phyloP scores from a whole-genome alignment of 2,888 invertebrate genomes.

The Sepiola atlantica region DNA sequence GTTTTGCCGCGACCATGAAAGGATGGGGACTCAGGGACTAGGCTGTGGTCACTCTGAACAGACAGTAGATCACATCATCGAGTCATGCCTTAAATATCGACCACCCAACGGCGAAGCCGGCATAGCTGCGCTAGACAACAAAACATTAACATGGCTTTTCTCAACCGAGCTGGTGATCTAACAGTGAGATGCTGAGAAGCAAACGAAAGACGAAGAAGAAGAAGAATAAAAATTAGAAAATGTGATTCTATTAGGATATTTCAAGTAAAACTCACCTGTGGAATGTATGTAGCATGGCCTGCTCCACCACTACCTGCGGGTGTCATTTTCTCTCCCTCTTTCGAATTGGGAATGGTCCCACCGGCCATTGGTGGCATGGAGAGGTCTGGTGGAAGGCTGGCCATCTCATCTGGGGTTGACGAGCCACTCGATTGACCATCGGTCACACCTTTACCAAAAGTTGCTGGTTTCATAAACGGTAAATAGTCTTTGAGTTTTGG shows the following conservation, averaged over 20 bases:
- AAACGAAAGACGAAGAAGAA: background rate
- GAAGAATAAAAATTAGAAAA: background rate
- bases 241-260: background rate
- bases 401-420: conserved; percentile 48
- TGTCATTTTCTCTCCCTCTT: conserved; percentile 48
- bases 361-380: conserved; percentile 51
- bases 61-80: no score
- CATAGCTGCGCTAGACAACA: no score
- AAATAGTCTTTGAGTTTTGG: conserved; percentile 92
- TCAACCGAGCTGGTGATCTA: no score
- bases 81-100: no score
- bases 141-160: no score
- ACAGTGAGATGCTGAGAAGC: no score
- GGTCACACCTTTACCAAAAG: conserved; percentile 67
- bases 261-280: conserved; percentile 48
- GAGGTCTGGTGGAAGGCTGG: conserved; percentile 52
- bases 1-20: no score
- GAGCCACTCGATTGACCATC: conserved; percentile 49
- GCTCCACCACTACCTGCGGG: conserved; percentile 57
- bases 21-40: no score
- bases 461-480: conserved; percentile 81
- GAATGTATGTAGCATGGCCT: conserved; percentile 57
- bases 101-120: no score
- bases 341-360: conserved; percentile 47
- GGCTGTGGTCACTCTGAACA: no score